Evolutionary conservation across 2,797 vertebrate species (phyloP), one percentile per base, ranked within the genome.

Genomic region (Anguilla pacifica): DNA sequence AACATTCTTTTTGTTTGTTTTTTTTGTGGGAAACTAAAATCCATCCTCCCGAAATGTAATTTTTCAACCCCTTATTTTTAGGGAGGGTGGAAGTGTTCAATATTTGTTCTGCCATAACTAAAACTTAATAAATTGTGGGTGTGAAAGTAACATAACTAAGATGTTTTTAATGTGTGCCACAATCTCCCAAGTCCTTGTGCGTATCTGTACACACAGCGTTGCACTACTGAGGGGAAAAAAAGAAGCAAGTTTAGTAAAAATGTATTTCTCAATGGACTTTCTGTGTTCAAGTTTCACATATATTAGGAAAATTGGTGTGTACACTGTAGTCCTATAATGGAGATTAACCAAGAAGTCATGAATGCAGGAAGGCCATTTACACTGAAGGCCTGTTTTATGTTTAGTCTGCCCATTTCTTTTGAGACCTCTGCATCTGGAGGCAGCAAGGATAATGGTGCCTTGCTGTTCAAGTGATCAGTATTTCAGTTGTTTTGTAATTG

Each of bases 391-490:
- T 31, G 28, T 72, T 72, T 72, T 72, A n/a, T 9, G 35, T 77
- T 77, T 77, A 77, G 31, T 43, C 13, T 43, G 19, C 28, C 74
- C 15, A 35, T 72, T 72, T 13, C 10, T 72, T 72, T 77, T 77
- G 15, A 39, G 39, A 77, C 19, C 31, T 25, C 72, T 49, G 43
- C 25, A 49, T 51, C 13, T 51, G 10, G 17, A 82, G 79, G 39
- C 77, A 82, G 79, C 15, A 46, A 51, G 79, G 79, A 22, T 5
- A 46, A 51, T 10, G 51, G 46, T 82, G 46, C 79, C 79, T 82
- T 82, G 79, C 28, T 43, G 74, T 77, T 51, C 39, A 81, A 51
- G 39, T 82, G 79, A 82, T 51, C 79, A 28, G 22, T 82, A 82
- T 82, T 82, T 82, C 17, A 10, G 79, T 51, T 51, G 46, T 82